Base-by-base conservation (phyloP, 2,888 invertebrate genomes). In the Sinelater perroti region DNA sequence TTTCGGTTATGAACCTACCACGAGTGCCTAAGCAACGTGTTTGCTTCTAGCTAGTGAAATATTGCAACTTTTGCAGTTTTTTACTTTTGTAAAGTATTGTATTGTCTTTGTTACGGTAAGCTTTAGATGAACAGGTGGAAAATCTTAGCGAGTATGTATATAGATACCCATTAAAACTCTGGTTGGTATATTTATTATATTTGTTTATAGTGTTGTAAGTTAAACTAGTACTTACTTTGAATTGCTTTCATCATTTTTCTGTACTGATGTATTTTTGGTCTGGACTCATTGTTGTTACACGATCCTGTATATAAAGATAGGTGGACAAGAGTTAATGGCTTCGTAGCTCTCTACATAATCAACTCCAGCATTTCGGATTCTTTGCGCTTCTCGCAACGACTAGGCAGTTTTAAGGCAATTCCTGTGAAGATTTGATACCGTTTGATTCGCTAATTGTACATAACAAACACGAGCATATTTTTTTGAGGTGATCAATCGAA, bases 1-100 rank as follows among this genome's bases (percentile, higher is more conserved):
- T 45, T 33, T 26, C 21, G 21, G 14, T 53, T 57, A 18, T n/a
- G n/a, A 13, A 35, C 31, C 33, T 47, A 24, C 58, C 58, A 54
- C 21, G 49, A 58, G 58, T 58, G 58, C 58, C 58, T 58, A 36
- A 53, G 42, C 46, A 58, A 53, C 14, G 36, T 16, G 20, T 53
- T 53, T 51, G 16, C 38, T 36, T 53, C 33, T 47, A 31, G 17
- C 7, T 47, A 31, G 17, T 10, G 8, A 31, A 14, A 20, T 17
- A 44, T 13, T 24, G 28, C 14, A 44, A n/a, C 6, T 16, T 11
- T 28, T 24, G 44, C 44, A 44, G 18, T 44, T 44, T 44, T 30
- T 44, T 44, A 44, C 44, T 44, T 46, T 46, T 46, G 31, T 33
- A 46, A 33, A 46, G 46, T 46, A 21, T 38, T 24, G 36, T 38